Evolutionary conservation across 2,113 vertebrate genomes (phyloP).

Genomic region (Triplophysa siluroides): DNA sequence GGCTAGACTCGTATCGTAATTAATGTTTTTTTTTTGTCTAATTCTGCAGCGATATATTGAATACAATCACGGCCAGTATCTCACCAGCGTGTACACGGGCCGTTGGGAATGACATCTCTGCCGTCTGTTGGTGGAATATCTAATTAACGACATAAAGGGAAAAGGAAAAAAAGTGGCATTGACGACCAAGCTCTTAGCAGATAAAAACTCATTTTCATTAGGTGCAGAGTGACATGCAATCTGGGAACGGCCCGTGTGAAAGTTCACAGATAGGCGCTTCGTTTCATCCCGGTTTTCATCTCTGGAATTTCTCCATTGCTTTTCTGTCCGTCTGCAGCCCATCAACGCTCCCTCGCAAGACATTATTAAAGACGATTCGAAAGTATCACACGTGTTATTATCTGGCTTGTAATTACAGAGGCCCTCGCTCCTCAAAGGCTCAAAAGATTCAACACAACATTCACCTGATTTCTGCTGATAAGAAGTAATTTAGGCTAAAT

Average conservation of each 20-base stretch:
- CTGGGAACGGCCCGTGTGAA: conserved; percentile 19
- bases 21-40: conserved; percentile 40
- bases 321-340: conserved; percentile 32
- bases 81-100: conserved; percentile 9
- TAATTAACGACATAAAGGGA: conserved; percentile 45
- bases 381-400: conserved; percentile 35
- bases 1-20: conserved; percentile 18
- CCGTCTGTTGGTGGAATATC: conserved; percentile 27
- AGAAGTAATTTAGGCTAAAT: conserved; percentile 32
- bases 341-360: conserved; percentile 19
- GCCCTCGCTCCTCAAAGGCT: conserved; percentile 17
- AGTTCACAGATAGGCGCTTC: conserved; percentile 40
- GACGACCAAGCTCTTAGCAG: conserved; percentile 19
- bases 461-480: conserved; percentile 20
- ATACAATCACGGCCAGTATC: conserved; percentile 34
- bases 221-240: conserved; percentile 31
- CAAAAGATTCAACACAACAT: conserved; percentile 14
- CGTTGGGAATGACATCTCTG: conserved; percentile 37
- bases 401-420: conserved; percentile 40
- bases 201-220: conserved; percentile 46
- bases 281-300: conserved; percentile 28
- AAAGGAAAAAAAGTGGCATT: conserved; percentile 10
- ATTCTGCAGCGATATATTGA: conserved; percentile 37
- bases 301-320: conserved; percentile 37
- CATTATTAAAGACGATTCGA: conserved; percentile 34